A percentile compares a stretch with the other conserved stretches of the same genome.
phyloP scores from a whole-genome alignment of 2,113 vertebrate genomes.

The Hepsetus odoe region DNA sequence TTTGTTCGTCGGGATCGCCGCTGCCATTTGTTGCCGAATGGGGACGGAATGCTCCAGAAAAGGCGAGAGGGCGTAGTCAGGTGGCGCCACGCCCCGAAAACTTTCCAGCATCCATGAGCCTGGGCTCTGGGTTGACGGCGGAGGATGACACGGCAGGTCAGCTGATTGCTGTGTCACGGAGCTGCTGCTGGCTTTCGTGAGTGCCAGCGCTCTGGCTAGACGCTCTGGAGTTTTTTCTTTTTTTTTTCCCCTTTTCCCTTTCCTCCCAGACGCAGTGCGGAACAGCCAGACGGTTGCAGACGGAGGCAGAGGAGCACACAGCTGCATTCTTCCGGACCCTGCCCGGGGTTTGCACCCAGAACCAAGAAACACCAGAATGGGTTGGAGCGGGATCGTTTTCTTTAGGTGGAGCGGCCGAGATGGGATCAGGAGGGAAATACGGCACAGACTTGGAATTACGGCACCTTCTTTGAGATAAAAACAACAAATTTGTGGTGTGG shows the following conservation, averaged over 20 bases:
- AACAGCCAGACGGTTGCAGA: conserved; percentile 58
- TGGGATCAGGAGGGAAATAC: conserved; percentile 7
- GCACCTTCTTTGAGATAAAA: conserved; percentile 3
- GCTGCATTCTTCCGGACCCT: conserved; percentile 47
- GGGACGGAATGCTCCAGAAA: conserved; percentile 29
- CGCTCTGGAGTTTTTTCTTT: conserved; percentile 47
- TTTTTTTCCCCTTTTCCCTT: conserved; percentile 37
- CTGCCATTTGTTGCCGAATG: background rate
- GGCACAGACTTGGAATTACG: conserved; percentile 47
- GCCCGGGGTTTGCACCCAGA: background rate
- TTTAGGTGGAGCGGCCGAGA: conserved; percentile 2
- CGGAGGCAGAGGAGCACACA: conserved; percentile 66
- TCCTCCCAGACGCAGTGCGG: conserved; percentile 66
- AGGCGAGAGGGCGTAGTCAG: conserved; percentile 68
- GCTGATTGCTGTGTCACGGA: conserved; percentile 88
- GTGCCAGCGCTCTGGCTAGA: conserved; percentile 53
- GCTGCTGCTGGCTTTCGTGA: conserved; percentile 74
- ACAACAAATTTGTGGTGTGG: conserved; percentile 9
- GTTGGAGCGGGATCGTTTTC: conserved; percentile 28
- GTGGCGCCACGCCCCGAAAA: conserved; percentile 71
- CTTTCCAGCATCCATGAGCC: conserved; percentile 59
- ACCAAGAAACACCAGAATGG: background rate
- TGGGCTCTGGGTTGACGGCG: conserved; percentile 67
- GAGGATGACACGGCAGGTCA: conserved; percentile 81
- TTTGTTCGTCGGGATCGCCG: background rate